phyloP scores from a whole-genome alignment of 1,140 invertebrate species.

The Leptinotarsa texana region DNA sequence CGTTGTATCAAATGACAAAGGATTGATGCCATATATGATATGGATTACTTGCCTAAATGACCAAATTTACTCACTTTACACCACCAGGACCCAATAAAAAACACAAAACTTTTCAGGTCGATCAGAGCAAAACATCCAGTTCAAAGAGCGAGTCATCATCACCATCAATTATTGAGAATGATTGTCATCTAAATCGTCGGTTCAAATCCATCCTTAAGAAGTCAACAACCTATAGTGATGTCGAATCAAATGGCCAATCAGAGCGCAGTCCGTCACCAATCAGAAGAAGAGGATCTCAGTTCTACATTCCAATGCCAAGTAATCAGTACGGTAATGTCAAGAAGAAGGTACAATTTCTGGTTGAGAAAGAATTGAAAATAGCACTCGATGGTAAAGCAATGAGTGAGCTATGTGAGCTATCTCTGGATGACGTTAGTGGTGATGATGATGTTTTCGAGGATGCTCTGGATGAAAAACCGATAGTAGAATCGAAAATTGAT shows the following conservation, averaged over 20 bases:
- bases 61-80: no score
- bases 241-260: slow-evolving; percentile 37
- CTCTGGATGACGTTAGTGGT: slow-evolving; percentile 13
- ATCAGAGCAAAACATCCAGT: slow-evolving; percentile 11
- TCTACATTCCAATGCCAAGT: slow-evolving; percentile 68
- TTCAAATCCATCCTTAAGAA: slow-evolving; percentile 74
- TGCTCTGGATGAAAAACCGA: slow-evolving; percentile 29
- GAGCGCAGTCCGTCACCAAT: slow-evolving; percentile 45
- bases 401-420: not conserved
- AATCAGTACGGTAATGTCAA: slow-evolving; percentile 50
- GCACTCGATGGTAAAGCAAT: not conserved
- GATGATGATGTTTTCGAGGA: slow-evolving; percentile 38
- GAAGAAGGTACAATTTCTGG: slow-evolving; percentile 56
- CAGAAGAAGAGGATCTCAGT: slow-evolving; percentile 61
- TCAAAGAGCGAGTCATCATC: not conserved
- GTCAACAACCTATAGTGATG: slow-evolving; percentile 51
- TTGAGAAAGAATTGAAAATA: slow-evolving; percentile 41
- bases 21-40: no score
- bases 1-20: no score
- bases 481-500: not conserved
- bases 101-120: no score
- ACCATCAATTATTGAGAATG: slow-evolving; percentile 8
- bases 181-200: slow-evolving; percentile 32
- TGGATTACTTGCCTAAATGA: no score
- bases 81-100: no score